phyloP scores from a whole-genome alignment of 2,113 vertebrate species.

The Lampris megalopsis region DNA sequence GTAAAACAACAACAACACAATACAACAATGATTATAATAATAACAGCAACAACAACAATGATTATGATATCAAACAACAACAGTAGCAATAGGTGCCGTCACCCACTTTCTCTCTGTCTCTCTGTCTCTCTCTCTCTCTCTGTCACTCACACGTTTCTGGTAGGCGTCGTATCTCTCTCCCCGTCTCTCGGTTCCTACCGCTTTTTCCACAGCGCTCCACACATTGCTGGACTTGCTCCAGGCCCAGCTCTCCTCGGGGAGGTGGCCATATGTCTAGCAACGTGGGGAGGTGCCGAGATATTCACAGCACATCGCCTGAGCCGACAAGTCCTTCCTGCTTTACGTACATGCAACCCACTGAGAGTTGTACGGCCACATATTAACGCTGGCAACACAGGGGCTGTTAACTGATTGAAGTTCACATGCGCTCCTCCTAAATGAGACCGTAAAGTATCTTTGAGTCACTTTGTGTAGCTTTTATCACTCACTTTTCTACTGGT shows the following conservation, averaged over 20 bases:
- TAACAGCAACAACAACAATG: no score
- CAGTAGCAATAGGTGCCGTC: no score
- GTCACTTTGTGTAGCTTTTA: no score
- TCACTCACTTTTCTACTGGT: no score
- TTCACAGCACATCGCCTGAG: neutral
- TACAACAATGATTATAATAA: no score
- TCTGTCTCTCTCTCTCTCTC: neutral
- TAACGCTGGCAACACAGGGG: neutral
- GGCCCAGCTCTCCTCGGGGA: constrained; percentile 43
- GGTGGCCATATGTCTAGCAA: constrained; percentile 16
- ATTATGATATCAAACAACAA: no score
- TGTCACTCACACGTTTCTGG: neutral
- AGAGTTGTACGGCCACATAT: neutral
- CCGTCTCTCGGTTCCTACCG: neutral
- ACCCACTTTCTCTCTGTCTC: neutral
- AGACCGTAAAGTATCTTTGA: no score
- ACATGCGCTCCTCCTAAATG: no score
- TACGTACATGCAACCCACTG: neutral
- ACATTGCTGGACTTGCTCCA: constrained; percentile 36
- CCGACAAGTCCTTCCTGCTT: constrained; percentile 10
- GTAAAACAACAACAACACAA: no score
- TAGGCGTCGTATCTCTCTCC: constrained; percentile 8
- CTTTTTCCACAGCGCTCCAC: neutral
- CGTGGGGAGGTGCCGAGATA: constrained; percentile 21
- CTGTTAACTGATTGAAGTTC: no score